phyloP scores from a whole-genome alignment of 2,113 vertebrate species.

The Mormyrus iriodes region DNA sequence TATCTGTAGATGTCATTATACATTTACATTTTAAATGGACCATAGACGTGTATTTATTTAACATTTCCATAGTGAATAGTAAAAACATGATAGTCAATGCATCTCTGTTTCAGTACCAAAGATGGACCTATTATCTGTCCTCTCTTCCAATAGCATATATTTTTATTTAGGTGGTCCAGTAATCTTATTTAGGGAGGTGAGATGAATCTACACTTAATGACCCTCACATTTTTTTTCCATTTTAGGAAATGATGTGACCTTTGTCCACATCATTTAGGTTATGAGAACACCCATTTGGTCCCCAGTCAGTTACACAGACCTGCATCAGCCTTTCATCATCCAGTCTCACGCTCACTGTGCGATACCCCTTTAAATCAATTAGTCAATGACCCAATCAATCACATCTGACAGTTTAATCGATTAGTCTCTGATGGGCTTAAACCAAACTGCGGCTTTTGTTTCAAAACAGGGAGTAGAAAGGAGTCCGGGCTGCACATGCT shows the following conservation, averaged over 20 bases:
- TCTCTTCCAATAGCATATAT: neutral
- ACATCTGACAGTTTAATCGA: neutral
- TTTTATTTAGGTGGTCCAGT: neutral
- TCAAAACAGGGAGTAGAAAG: conserved; percentile 73
- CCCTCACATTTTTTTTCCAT: neutral
- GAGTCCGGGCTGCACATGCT: conserved; percentile 85
- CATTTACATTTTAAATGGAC: neutral
- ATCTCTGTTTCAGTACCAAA: neutral
- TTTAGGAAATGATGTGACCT: neutral
- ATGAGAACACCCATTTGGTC: conserved; percentile 40
- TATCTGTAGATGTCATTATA: neutral
- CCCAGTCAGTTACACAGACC: conserved; percentile 22
- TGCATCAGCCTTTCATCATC: conserved; percentile 9
- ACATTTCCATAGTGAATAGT: neutral
- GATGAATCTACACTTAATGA: neutral
- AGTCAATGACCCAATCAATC: conserved; percentile 13
- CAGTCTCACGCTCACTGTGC: conserved; percentile 9
- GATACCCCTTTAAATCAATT: conserved; percentile 19
- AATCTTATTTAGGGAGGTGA: neutral
- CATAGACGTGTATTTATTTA: neutral
- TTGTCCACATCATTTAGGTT: conserved; percentile 22
- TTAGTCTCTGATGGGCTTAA: neutral
- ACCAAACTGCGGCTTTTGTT: conserved; percentile 47
- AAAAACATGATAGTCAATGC: neutral
- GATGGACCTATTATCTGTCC: neutral